These are phyloP conservation scores for Sesia apiformis DNA, from an alignment of 2,888 invertebrate species.

Conservation along the genomic window DNA sequence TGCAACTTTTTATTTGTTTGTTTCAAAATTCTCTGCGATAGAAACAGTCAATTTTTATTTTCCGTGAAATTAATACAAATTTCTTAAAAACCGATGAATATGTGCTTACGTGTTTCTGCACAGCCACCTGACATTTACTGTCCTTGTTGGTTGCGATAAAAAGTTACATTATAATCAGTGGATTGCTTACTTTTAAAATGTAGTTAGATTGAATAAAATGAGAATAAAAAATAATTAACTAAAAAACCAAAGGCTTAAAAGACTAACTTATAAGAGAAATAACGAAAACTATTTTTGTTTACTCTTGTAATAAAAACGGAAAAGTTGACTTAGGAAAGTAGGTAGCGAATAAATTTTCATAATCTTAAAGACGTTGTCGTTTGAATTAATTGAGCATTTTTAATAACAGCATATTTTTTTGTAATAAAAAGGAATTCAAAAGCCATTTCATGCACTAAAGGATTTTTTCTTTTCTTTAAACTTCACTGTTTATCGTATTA, in stretches of 20 bases:
- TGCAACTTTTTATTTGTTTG: constrained; percentile 1
- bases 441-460: constrained; percentile 3
- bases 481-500: too few species aligned
- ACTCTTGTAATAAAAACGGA: constrained; percentile 23
- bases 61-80: constrained; percentile 5
- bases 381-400: neutral
- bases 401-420: neutral
- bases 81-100: neutral
- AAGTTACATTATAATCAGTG: neutral
- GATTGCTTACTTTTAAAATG: neutral
- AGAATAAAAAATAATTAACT: neutral
- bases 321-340: constrained; percentile 39
- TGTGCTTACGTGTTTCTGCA: too few species aligned
- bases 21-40: neutral
- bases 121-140: too few species aligned
- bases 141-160: neutral
- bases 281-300: constrained; percentile 33
- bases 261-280: constrained; percentile 15
- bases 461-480: constrained; percentile 4
- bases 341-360: constrained; percentile 51
- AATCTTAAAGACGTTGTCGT: constrained; percentile 12
- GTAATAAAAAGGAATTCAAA: neutral
- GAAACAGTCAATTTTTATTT: too few species aligned
- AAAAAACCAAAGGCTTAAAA: constrained; percentile 10
- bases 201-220: constrained; percentile 5